Conservation (phyloP, 2,888 invertebrate genomes). For the Ectropis crepuscularia region DNA sequence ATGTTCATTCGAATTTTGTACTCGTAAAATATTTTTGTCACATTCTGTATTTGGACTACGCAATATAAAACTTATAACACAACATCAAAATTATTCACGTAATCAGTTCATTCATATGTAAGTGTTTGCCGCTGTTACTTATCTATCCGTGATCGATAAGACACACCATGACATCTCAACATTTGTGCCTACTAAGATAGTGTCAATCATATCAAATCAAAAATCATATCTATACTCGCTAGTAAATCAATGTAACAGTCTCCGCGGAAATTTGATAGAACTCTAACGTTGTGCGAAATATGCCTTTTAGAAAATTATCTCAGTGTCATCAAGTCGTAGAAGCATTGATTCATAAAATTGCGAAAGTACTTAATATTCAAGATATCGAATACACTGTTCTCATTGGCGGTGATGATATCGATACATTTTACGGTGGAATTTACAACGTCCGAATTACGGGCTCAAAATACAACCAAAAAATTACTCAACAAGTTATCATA, state of each 20-base stretch:
- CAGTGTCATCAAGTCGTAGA: conserved; percentile 58
- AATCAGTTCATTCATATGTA: conserved; percentile 6
- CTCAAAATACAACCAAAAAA: conserved; percentile 54
- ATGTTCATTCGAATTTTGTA: no score
- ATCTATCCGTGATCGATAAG: conserved; percentile 23
- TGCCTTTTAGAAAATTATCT: conserved; percentile 67
- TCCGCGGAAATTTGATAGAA: conserved; percentile 6
- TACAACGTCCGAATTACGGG: conserved; percentile 61
- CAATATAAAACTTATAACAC: no score
- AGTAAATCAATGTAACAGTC: conserved; percentile 4
- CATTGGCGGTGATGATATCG: conserved; percentile 61
- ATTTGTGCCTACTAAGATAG: conserved; percentile 35
- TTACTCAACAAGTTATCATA: conserved; percentile 53
- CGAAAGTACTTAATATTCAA: conserved; percentile 52
- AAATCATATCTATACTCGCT: conserved; percentile 2
- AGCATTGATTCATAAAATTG: conserved; percentile 59
- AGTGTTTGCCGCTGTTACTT: conserved; percentile 15
- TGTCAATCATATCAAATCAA: conserved; percentile 38
- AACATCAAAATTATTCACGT: background rate
- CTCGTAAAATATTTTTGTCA: no score
- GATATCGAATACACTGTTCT: conserved; percentile 52
- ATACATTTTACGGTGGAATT: conserved; percentile 57
- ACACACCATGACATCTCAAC: conserved; percentile 1
- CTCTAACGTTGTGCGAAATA: conserved; percentile 39
- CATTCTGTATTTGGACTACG: no score